Conservation (phyloP, 2,888 invertebrate genomes). For the Barypeithes pellucidus region DNA sequence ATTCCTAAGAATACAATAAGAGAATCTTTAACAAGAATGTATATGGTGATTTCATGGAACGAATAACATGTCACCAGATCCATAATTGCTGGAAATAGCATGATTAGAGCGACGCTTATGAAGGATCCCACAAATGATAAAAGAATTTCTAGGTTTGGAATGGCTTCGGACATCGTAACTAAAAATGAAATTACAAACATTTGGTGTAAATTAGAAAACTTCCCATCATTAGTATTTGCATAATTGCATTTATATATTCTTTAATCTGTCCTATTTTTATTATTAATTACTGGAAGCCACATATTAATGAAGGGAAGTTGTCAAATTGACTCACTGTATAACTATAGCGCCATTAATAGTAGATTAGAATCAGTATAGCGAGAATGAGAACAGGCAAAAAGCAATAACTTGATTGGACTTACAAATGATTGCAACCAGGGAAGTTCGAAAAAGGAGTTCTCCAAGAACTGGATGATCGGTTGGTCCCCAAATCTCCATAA, state of each 20-base stretch:
- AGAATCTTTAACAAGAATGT: constrained; percentile 25
- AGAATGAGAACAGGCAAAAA: too few species aligned
- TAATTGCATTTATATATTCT: too few species aligned
- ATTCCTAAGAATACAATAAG: constrained; percentile 32
- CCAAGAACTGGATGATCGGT: constrained; percentile 25
- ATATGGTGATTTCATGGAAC: constrained; percentile 16
- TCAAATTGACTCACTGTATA: too few species aligned
- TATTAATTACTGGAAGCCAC: too few species aligned
- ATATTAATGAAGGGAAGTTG: too few species aligned
- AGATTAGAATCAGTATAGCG: too few species aligned
- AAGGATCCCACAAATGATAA: constrained; percentile 42
- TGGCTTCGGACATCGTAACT: constrained; percentile 43
- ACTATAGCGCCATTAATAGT: too few species aligned
- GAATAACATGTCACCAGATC: constrained; percentile 30
- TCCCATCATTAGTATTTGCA: too few species aligned
- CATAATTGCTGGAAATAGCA: constrained; percentile 42
- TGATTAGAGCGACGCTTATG: constrained; percentile 38
- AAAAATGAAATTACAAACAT: constrained; percentile 24
- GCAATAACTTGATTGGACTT: too few species aligned
- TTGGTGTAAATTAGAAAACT: too few species aligned
- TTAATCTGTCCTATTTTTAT: too few species aligned
- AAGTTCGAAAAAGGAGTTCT: constrained; percentile 36
- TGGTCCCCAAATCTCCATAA: constrained; percentile 35
- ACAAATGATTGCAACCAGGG: constrained; percentile 35
- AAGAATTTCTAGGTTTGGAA: constrained; percentile 42